A percentile compares a stretch with the other conserved stretches of the same genome.
These are phyloP conservation scores for Eremophila alpestris DNA, from an alignment of 2,797 vertebrate genomes.

Conservation along the genomic window DNA sequence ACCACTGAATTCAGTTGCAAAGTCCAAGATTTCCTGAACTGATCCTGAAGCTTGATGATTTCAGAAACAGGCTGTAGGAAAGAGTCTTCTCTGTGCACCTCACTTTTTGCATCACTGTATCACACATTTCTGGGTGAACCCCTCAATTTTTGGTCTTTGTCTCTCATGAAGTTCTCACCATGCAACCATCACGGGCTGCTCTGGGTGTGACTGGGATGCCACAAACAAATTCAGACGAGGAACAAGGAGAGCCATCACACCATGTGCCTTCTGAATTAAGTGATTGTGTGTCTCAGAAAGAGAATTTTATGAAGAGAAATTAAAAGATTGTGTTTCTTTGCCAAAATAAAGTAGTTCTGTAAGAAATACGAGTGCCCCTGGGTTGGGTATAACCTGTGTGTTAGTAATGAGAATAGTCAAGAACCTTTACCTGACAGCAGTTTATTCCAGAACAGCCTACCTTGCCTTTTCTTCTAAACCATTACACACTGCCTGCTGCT, in stretches of 20 bases:
- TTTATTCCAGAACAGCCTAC: background rate
- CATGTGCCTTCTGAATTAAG: background rate
- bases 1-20: background rate
- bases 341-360: background rate
- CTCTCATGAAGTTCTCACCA: background rate
- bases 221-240: background rate
- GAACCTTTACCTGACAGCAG: background rate
- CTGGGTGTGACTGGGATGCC: rapidly evolving
- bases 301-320: background rate
- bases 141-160: background rate
- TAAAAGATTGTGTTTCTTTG: background rate
- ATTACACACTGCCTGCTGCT: background rate
- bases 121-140: background rate
- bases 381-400: background rate
- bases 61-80: background rate
- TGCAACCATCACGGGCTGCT: background rate
- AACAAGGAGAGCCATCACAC: background rate
- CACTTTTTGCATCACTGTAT: background rate
- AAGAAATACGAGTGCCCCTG: background rate
- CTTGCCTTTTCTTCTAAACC: background rate
- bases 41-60: background rate
- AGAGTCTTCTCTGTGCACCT: background rate
- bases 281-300: background rate
- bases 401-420: background rate
- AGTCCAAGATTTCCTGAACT: background rate